A percentile compares a stretch with the other conserved stretches of the same genome.
Evolutionary conservation across 2,797 vertebrate species (phyloP).

Genomic region (Enoplosus armatus): DNA sequence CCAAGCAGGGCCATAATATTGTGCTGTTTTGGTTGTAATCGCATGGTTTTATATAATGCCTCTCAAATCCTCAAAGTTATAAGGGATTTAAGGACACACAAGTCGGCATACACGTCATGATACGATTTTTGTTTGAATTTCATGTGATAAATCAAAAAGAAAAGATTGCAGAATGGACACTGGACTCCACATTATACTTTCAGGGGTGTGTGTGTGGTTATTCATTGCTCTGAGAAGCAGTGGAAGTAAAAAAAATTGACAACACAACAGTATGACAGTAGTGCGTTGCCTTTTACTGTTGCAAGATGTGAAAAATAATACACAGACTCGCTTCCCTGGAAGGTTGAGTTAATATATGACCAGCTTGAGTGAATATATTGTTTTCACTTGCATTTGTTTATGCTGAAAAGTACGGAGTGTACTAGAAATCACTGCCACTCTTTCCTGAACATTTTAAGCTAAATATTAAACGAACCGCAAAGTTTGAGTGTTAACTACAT

Average conservation of each 20-base stretch:
- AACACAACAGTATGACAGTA: background rate
- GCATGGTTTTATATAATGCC: conserved; percentile 54
- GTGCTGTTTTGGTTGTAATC: conserved; percentile 75
- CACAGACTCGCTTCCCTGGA: no score
- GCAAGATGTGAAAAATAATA: background rate
- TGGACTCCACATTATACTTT: background rate
- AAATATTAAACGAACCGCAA: background rate
- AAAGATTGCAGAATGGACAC: background rate
- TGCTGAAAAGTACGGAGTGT: background rate
- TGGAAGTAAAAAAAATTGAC: no score
- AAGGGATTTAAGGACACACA: conserved; percentile 39
- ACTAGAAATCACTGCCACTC: background rate
- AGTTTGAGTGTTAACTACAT: background rate
- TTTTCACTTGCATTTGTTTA: background rate
- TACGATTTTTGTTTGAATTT: background rate
- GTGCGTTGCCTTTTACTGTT: background rate
- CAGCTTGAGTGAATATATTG: background rate
- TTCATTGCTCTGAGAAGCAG: background rate
- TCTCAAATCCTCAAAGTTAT: conserved; percentile 57
- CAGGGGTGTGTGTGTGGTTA: no score
- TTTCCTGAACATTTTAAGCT: background rate
- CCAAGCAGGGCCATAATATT: background rate
- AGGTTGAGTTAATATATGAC: background rate
- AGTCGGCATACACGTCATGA: conserved; percentile 14
- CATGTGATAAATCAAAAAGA: background rate